Evolutionary conservation across 1,140 invertebrate species (phyloP).

Genomic region (Drosophila oshimai): DNA sequence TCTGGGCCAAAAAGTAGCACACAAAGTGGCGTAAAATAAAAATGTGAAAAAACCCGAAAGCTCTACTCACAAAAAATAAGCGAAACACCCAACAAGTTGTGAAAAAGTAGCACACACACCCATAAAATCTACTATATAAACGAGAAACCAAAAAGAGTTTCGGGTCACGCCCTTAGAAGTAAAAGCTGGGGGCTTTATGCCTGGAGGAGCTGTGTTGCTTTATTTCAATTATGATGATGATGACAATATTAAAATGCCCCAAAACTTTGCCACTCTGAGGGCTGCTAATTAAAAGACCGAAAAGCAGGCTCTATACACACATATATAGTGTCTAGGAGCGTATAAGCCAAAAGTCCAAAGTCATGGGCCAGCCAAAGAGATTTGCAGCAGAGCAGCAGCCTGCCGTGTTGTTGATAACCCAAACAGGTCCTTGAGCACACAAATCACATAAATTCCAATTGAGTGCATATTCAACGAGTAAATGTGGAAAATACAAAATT

Average conservation of each 20-base stretch:
- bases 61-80: not conserved
- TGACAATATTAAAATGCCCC: conserved; percentile 70
- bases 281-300: conserved; percentile 71
- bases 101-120: conserved; percentile 71
- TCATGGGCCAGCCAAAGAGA: conserved; percentile 36
- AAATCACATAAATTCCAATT: conserved; percentile 82
- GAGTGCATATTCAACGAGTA: conserved; percentile 76
- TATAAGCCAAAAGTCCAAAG: conserved; percentile 71
- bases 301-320: conserved; percentile 14
- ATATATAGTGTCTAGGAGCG: conserved; percentile 19
- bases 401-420: conserved; percentile 79
- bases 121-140: conserved; percentile 38
- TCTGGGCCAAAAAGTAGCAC: conserved; percentile 70
- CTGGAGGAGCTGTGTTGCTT: conserved; percentile 40
- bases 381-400: conserved; percentile 18
- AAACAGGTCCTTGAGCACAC: conserved; percentile 78
- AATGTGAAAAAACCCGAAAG: conserved; percentile 18
- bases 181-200: conserved; percentile 6
- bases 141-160: conserved; percentile 28
- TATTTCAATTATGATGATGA: conserved; percentile 75
- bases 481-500: conserved; percentile 72
- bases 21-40: conserved; percentile 52
- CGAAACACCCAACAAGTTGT: conserved; percentile 53
- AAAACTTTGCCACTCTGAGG: conserved; percentile 48
- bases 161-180: conserved; percentile 42